Base-by-base conservation (phyloP, 2,888 invertebrate genomes). In the Sphinx pinastri region DNA sequence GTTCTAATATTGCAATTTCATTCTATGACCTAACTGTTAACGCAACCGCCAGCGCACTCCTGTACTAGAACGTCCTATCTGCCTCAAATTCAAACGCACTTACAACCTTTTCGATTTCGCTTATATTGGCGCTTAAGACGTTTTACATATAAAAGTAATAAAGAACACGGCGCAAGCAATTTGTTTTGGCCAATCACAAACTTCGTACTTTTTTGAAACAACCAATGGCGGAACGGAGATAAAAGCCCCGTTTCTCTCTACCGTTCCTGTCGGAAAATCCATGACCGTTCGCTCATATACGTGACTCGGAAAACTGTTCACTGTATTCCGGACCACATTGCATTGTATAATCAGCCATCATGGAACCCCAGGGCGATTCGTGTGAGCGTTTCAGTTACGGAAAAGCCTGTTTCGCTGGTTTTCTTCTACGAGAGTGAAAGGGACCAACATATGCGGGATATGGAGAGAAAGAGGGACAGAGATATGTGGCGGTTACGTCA, bases 341-440 rank as follows among this genome's bases (percentile, higher is more conserved):
- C 86, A 86, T 89, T 91, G 93, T 94, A 94, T 94, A 93, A 94
- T 94, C 94, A 92, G 93, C 94, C 89, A 94, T 94, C 92, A 94
- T 94, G 93, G 87, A 88, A 90, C 84, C 88, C 90, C 83, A 85
- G 89, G 85, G 90, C 90, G 88, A 91, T 92, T 90, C 89, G 88
- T 85, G 84, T 85, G 86, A 78, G 82, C 74, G 75, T 78, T 84
- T 77, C 77, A 80, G 79, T 81, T 76, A 74, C 79, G 84, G 89
- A 94, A 89, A 84, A 86, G 86, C 91, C 85, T 92, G 88, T 80
- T 82, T 89, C 94, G 94, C 92, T 79, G 75, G 72, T 79, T 87
- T 88, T 84, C 79, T 80, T 25, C 80, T 72, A 71, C 77, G 76
- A 25, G 92, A 73, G 80, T 16, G 79, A 88, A 38, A 68, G 84